Evolutionary conservation across 2,113 vertebrate genomes (phyloP).

Genomic region (Sinocyclocheilus rhinocerous): DNA sequence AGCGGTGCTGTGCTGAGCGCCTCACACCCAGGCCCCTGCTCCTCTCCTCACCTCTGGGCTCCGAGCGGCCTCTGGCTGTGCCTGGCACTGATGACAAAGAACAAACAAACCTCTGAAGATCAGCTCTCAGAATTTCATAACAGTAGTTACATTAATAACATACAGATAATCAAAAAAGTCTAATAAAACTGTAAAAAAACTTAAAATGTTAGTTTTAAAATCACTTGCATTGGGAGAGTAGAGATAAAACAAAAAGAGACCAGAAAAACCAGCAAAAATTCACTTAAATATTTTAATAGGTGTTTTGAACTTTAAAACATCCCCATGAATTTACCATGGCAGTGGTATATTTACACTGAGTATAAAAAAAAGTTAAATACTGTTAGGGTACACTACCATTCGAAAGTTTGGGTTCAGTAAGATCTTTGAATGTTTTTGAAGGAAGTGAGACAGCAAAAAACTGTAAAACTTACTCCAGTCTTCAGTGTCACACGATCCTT

Average conservation of each 20-base stretch:
- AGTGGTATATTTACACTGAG: not conserved
- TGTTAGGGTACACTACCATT: not conserved
- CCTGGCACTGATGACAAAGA: conserved; percentile 62
- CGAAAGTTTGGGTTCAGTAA: not conserved
- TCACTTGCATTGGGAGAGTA: not conserved
- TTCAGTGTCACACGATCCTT: not conserved
- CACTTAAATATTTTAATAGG: not conserved
- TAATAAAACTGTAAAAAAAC: not conserved
- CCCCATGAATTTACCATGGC: not conserved
- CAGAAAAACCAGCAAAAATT: not conserved
- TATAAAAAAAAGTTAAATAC: not conserved
- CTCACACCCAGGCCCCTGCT: conserved; percentile 66
- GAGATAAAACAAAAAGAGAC: not conserved
- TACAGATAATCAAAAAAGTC: not conserved
- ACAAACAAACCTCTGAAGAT: not conserved
- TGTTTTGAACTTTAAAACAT: not conserved
- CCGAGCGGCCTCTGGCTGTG: conserved; percentile 70
- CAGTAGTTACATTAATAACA: not conserved
- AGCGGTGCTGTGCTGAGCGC: conserved; percentile 77
- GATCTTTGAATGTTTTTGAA: not conserved
- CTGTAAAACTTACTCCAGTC: not conserved
- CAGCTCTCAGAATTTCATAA: not conserved
- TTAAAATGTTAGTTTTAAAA: not conserved
- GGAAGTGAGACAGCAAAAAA: not conserved
- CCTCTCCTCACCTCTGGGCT: conserved; percentile 74